Conservation (phyloP, 2,888 invertebrate genomes). For the Dryococelus australis region DNA sequence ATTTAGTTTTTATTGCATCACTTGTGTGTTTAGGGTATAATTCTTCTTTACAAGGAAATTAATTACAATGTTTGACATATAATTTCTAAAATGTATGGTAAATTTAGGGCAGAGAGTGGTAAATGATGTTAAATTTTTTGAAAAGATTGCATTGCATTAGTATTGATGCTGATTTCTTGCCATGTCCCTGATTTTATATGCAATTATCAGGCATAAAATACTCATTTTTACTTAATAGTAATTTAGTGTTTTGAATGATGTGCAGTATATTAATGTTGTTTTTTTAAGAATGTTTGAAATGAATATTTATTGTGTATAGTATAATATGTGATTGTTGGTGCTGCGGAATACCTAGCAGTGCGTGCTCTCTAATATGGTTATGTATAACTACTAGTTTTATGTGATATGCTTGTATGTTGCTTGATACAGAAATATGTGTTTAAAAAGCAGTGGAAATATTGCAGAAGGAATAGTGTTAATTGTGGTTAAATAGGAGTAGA, state of each 20-base stretch:
- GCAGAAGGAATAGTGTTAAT: background rate
- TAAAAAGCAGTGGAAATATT: background rate
- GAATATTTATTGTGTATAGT: background rate
- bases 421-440: background rate
- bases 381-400: slow-evolving; percentile 3
- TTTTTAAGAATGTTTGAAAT: background rate
- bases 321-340: background rate
- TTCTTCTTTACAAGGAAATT: background rate
- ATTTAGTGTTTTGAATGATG: background rate
- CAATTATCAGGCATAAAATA: background rate
- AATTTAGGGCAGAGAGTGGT: too few relatives aligned
- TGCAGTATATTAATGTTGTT: background rate
- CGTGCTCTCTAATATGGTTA: slow-evolving; percentile 8
- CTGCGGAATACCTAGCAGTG: background rate
- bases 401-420: slow-evolving; percentile 16
- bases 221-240: background rate
- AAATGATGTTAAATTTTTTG: background rate
- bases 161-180: background rate
- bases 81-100: background rate
- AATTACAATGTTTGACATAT: background rate
- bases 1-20: background rate
- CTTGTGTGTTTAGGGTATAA: background rate
- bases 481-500: background rate
- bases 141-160: background rate
- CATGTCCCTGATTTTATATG: background rate